A percentile compares a stretch with the other conserved stretches of the same genome.
These are phyloP conservation scores for Anthophora plumipes DNA, from an alignment of 2,888 invertebrate genomes.

Conservation along the genomic window DNA sequence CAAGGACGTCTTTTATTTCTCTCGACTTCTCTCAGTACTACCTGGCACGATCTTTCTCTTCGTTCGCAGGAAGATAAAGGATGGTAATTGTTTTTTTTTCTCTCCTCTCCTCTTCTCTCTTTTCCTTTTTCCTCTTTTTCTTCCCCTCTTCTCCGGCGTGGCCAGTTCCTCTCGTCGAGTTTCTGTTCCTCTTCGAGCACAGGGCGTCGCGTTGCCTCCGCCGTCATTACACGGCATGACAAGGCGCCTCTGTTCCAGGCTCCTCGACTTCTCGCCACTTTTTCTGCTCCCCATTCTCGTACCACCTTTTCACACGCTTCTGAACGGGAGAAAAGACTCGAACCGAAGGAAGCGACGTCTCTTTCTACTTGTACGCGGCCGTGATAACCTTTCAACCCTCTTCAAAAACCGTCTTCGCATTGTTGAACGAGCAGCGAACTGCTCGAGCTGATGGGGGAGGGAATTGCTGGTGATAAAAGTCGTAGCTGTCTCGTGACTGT, in stretches of 20 bases:
- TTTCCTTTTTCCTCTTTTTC: constrained; percentile 41
- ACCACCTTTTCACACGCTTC: constrained; percentile 79
- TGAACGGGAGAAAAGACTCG: constrained; percentile 64
- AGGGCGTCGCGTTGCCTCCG: constrained; percentile 77
- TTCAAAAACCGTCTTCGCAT: constrained; percentile 55
- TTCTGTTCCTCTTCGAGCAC: constrained; percentile 65
- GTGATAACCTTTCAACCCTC: constrained; percentile 69
- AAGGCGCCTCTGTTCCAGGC: constrained; percentile 78
- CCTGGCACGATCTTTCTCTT: constrained; percentile 67
- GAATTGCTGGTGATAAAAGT: constrained; percentile 10
- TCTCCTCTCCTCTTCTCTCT: constrained; percentile 35
- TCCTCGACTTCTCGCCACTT: constrained; percentile 74
- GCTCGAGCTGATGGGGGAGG: constrained; percentile 17
- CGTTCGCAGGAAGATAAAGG: constrained; percentile 70
- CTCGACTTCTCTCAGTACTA: constrained; percentile 61
- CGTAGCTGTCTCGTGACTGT: constrained; percentile 30
- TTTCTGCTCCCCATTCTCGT: constrained; percentile 76
- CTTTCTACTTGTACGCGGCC: constrained; percentile 29
- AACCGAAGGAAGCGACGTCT: constrained; percentile 63
- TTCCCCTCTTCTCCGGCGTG: constrained; percentile 7
- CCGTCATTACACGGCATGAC: constrained; percentile 83
- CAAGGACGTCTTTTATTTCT: constrained; percentile 70
- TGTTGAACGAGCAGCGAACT: constrained; percentile 32
- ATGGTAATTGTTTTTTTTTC: constrained; percentile 68
- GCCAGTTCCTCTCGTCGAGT: constrained; percentile 59